Percentiles rank a stretch among this genome's conserved stretches.
These are phyloP conservation scores for Aquatica leii DNA, from an alignment of 2,888 invertebrate genomes.

Conservation along the genomic window DNA sequence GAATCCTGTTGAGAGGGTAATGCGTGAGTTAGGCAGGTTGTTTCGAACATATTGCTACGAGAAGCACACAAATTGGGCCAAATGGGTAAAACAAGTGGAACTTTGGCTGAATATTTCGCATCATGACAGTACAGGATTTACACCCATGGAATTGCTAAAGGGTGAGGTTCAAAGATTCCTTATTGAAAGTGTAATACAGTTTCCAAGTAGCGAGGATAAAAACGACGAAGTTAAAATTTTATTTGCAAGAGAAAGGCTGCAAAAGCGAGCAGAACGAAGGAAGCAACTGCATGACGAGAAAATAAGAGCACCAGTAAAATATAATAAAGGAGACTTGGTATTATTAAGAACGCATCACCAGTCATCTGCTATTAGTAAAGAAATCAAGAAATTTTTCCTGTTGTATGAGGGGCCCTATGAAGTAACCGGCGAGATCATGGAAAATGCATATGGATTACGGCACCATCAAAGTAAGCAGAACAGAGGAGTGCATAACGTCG, in stretches of 20 bases:
- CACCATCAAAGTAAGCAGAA: background rate
- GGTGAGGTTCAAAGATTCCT: background rate
- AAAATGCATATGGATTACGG: background rate
- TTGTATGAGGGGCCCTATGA: too few species aligned
- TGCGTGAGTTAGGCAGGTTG: conserved; percentile 39
- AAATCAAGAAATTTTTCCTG: conserved; percentile 3
- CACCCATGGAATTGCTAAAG: conserved; percentile 20
- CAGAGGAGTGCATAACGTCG: background rate
- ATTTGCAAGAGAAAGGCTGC: background rate
- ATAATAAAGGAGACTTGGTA: conserved; percentile 4
- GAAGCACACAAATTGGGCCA: conserved; percentile 32
- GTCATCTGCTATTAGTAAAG: background rate
- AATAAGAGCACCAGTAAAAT: background rate
- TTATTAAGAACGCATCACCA: background rate
- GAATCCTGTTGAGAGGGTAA: conserved; percentile 42
- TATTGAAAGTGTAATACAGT: background rate
- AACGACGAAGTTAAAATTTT: background rate
- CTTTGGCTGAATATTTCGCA: conserved; percentile 14
- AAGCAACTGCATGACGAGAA: background rate
- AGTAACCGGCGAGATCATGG: too few species aligned
- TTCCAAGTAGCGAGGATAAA: background rate
- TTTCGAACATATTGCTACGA: conserved; percentile 35
- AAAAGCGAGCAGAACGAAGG: background rate
- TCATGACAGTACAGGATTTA: conserved; percentile 28
- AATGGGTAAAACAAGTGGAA: conserved; percentile 19